Evolutionary conservation across 1,140 invertebrate species (phyloP), one percentile per base, ranked within the genome.

Genomic region (Coptotermes formosanus): DNA sequence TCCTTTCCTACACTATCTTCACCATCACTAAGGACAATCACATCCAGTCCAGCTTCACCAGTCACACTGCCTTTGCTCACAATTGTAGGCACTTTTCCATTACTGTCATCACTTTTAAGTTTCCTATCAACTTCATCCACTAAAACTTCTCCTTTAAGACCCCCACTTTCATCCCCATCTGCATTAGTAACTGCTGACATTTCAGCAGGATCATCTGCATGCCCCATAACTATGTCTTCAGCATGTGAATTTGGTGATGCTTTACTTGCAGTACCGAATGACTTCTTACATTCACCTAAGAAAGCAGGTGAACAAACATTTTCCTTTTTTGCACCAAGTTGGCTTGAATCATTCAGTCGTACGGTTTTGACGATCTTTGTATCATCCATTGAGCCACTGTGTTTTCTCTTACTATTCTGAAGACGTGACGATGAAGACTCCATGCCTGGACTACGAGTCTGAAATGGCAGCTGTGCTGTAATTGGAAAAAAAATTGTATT

Each of bases 401-500:
- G 32, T 86, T 86, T 86, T 23, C 86, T 82, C 43, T 86, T 86
- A 55, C 84, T 86, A 23, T 21, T 55, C 82, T 86, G 59, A 25
- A 32, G 64, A 38, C 38, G 64, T 44, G 83, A 32, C 64, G 86
- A 86, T 64, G 82, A 32, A 32, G 81, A 21, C 44, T 81, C 44
- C 23, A 55, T 44, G 0, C 75, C 75, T 30, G 86, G 82, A 84
- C 82, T 84, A 16, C 84, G 82, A 3, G 25, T 81, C 64, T 86
- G 86, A 86, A 86, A 86, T 59, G 86, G 81, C 19, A 86, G 59
- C 12, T 82, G 86, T 52, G 86, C 86, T 86, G 75, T 12, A 86
- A 86, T 48, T 14, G 14, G 43, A 85, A 59, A 25, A 85, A 9
- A 75, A 44, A 75, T 55, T 55, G 21, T 21, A 55, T 21, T 55